These are phyloP conservation scores for Falco novaeseelandiae DNA, from an alignment of 2,797 vertebrate genomes.

Conservation along the genomic window DNA sequence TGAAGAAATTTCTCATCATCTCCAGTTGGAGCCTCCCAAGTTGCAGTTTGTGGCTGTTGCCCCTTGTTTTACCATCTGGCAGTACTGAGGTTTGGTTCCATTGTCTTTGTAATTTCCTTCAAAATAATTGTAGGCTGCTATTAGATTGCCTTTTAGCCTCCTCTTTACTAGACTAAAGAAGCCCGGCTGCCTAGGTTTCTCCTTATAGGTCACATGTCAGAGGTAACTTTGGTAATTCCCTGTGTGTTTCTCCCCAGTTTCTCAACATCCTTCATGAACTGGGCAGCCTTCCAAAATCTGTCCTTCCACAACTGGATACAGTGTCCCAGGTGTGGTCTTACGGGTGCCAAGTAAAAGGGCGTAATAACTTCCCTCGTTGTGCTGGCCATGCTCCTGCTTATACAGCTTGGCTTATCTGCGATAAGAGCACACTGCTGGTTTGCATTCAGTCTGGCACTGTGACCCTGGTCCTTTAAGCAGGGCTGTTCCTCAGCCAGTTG, in stretches of 20 bases:
- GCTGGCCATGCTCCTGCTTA: background rate
- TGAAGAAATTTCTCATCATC: background rate
- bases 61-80: background rate
- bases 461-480: background rate
- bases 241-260: background rate
- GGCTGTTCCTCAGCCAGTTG: background rate
- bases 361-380: fast-evolving
- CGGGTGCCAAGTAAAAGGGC: background rate
- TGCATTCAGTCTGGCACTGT: background rate
- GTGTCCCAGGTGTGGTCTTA: background rate
- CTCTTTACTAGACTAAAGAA: background rate
- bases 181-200: background rate
- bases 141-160: background rate
- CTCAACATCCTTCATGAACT: background rate
- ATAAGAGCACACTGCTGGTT: background rate
- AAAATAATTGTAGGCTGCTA: background rate
- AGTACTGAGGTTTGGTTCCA: background rate
- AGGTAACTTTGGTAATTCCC: background rate
- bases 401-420: background rate
- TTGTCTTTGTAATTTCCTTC: background rate
- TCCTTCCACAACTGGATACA: background rate
- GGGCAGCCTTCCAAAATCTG: background rate
- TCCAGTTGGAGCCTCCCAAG: background rate
- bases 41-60: background rate
- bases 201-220: background rate